Evolutionary conservation across 2,888 invertebrate genomes (phyloP), one percentile per base, ranked within the genome.

Genomic region (Tubulanus polymorphus): DNA sequence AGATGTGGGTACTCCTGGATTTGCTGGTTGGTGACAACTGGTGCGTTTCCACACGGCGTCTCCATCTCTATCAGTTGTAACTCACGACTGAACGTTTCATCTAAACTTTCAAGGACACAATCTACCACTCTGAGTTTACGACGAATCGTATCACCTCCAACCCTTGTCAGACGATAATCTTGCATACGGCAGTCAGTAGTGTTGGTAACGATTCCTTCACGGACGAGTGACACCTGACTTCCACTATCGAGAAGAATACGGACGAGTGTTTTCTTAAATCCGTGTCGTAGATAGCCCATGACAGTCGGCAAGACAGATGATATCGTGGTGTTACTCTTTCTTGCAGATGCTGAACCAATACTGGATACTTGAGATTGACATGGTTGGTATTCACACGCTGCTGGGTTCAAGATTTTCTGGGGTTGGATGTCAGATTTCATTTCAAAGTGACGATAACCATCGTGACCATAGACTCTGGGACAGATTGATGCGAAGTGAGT

Each of bases 201-300:
- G 23, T 18, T 51, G 15, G 51, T 37, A 15, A 51, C 41, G 3
- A 41, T 51, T 23, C 51, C 51, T 41, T 51, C 51, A 10, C 51
- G 37, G 3, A 51, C 2, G n/a, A 51, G 37, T 25, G 51, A 51
- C 5, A 27, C 29, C 41, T 51, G 51, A 41, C 51, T 51, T 3
- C 41, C 51, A 8, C 23, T 37, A 25, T 51, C 51, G 5, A 47
- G 28, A n/a, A 51, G 35, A 20, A 51, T 27, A 6, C 51, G 15
- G 20, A 51, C 37, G 15, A 49, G 28, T 3, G 48, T 30, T 51
- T 53, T 53, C 53, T 52, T 53, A 3, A 27, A 28, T 3, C 53
- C 53, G 15, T 53, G 53, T 6, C n/a, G 18, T 49, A 53, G 23
- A 23, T 53, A 53, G 29, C 51, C 53, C 53, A 53, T 53, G 8